Percentiles rank a stretch among this genome's conserved stretches.
Evolutionary conservation across 2,113 vertebrate species (phyloP).

Genomic region (Platanista minor): DNA sequence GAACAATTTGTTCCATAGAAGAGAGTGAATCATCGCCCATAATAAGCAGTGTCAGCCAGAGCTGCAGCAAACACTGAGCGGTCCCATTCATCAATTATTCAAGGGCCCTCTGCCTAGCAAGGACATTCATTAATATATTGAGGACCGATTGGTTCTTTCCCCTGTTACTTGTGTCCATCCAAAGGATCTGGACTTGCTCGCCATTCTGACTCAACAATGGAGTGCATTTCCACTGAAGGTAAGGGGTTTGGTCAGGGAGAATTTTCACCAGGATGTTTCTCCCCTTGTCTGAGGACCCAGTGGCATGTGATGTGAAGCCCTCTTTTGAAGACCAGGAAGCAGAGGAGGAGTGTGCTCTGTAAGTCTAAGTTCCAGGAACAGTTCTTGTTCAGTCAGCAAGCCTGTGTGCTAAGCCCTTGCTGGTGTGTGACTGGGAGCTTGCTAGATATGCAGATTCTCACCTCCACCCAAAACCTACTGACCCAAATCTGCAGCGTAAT

Average conservation of each 20-base stretch:
- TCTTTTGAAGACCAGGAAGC: not conserved
- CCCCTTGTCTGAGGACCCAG: not conserved
- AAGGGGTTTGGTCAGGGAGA: not conserved
- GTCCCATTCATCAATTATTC: conserved; percentile 53
- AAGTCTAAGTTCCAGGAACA: not conserved
- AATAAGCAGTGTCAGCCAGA: conserved; percentile 39
- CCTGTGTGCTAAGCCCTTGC: not conserved
- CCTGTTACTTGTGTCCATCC: not conserved
- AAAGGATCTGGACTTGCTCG: not conserved
- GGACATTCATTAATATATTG: conserved; percentile 52
- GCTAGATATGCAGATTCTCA: not conserved
- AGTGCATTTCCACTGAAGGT: not conserved
- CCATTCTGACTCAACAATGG: conserved; percentile 1
- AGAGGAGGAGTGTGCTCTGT: not conserved
- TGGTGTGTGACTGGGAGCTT: not conserved
- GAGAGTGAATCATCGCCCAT: conserved; percentile 56
- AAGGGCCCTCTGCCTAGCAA: conserved; percentile 42
- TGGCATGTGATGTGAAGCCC: not conserved
- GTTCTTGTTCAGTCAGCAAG: not conserved
- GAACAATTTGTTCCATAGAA: conserved; percentile 59
- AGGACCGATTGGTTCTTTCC: not conserved
- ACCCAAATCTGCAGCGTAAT: not conserved
- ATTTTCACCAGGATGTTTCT: not conserved
- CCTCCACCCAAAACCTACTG: not conserved
- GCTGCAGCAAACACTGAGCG: conserved; percentile 15